A percentile compares a stretch with the other conserved stretches of the same genome.
Conservation (phyloP, 1,140 invertebrate species). For the Propsilocerus akamusi region DNA sequence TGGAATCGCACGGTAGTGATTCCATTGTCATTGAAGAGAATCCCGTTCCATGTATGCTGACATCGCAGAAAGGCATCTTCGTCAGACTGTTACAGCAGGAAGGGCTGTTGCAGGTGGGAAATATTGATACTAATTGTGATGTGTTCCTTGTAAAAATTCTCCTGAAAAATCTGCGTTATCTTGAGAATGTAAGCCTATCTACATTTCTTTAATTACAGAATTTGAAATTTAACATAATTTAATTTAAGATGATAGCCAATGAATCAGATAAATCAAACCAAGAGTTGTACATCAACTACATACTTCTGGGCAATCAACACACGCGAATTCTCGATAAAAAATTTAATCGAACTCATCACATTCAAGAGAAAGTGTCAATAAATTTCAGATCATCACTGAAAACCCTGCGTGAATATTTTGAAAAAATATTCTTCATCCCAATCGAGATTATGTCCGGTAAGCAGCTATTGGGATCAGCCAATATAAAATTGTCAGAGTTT, state of each 20-base stretch:
- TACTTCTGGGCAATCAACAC: neutral
- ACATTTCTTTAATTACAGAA: neutral
- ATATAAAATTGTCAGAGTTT: no score
- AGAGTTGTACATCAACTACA: slow-evolving; percentile 1
- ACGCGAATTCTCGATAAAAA: neutral
- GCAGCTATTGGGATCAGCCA: neutral
- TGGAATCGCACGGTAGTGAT: neutral
- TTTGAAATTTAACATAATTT: neutral
- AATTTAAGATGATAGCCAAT: neutral
- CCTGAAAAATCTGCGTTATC: neutral
- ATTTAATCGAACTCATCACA: neutral
- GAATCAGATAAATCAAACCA: neutral
- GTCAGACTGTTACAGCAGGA: slow-evolving; percentile 1
- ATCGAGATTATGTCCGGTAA: slow-evolving; percentile 1
- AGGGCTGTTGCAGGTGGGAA: slow-evolving; percentile 5
- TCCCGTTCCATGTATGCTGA: neutral
- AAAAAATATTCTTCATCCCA: slow-evolving; percentile 4
- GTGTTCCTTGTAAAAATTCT: slow-evolving; percentile 1
- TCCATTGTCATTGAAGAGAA: neutral
- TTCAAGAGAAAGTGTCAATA: slow-evolving; percentile 6
- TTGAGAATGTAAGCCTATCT: neutral
- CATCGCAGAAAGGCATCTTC: slow-evolving; percentile 1
- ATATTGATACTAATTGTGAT: neutral
- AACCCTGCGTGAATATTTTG: slow-evolving; percentile 5
- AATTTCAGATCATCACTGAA: slow-evolving; percentile 4